Conservation (phyloP, 2,888 invertebrate species). For the Habrosyne pyritoides region DNA sequence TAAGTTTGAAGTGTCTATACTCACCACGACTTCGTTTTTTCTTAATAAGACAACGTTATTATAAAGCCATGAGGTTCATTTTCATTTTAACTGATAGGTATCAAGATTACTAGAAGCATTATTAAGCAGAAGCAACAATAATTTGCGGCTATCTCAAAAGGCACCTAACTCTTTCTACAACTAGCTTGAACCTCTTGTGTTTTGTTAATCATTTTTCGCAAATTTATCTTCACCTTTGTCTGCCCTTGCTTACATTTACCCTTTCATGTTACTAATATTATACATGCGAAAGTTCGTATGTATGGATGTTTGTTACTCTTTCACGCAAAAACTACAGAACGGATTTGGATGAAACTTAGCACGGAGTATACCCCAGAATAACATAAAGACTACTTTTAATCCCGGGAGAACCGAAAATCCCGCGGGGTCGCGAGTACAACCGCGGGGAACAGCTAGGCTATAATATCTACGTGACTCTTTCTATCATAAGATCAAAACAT, state of each 20-base stretch:
- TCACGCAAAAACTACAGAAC: no score
- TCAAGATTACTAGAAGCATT: neutral
- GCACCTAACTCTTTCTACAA: neutral
- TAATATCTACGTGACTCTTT: neutral
- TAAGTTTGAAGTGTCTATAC: no score
- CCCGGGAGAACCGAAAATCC: no score
- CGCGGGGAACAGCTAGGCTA: no score
- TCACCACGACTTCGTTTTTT: no score
- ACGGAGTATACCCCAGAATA: no score
- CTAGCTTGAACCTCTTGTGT: neutral
- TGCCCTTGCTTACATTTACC: neutral
- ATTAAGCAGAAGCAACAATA: neutral
- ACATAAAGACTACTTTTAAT: no score
- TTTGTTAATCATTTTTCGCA: neutral
- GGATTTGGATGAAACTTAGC: no score
- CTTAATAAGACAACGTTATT: neutral
- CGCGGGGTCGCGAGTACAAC: no score
- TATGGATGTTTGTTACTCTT: no score
- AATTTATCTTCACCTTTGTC: neutral
- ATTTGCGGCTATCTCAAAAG: neutral
- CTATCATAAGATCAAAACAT: constrained; percentile 11
- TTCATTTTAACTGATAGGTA: neutral
- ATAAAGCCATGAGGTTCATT: neutral
- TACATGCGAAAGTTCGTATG: no score
- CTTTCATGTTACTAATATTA: no score